A percentile compares a stretch with the other conserved stretches of the same genome.
Conservation (phyloP, 2,113 vertebrate genomes). For the Acanthochromis polyacanthus region DNA sequence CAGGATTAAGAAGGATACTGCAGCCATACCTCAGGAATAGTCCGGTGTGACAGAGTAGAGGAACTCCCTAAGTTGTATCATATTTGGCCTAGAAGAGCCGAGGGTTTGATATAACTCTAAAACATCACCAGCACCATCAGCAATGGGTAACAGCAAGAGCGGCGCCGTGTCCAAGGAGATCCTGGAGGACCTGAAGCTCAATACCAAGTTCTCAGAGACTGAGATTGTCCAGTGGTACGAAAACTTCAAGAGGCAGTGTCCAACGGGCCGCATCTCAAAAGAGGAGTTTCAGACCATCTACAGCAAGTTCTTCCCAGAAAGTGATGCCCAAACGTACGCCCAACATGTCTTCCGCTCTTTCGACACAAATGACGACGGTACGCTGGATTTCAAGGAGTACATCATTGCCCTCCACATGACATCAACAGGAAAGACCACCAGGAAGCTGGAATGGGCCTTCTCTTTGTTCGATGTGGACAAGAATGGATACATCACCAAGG, state of each 20-base stretch:
- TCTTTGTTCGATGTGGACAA: conserved; percentile 96
- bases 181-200: conserved; percentile 82
- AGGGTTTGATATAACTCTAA: conserved; percentile 3
- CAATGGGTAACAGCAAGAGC: conserved; percentile 81
- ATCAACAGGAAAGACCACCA: conserved; percentile 77
- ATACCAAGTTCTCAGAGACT: conserved; percentile 80
- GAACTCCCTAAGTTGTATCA: not conserved
- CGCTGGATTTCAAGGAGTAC: conserved; percentile 85
- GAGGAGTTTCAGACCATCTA: conserved; percentile 96
- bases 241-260: conserved; percentile 96
- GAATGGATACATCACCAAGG: conserved; percentile 95
- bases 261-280: conserved; percentile 90
- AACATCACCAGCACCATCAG: conserved; percentile 18
- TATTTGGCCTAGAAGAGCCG: conserved; percentile 1
- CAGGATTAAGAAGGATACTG: conserved; percentile 18
- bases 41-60: conserved; percentile 1
- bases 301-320: conserved; percentile 89
- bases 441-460: conserved; percentile 90
- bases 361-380: conserved; percentile 82
- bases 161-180: conserved; percentile 80
- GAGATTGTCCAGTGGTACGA: conserved; percentile 84
- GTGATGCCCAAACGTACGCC: conserved; percentile 78
- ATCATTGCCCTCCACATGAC: conserved; percentile 85
- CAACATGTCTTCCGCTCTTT: conserved; percentile 84
- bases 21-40: not conserved